Conservation (phyloP, 2,797 vertebrate genomes). For the Aulostomus chinensis region DNA sequence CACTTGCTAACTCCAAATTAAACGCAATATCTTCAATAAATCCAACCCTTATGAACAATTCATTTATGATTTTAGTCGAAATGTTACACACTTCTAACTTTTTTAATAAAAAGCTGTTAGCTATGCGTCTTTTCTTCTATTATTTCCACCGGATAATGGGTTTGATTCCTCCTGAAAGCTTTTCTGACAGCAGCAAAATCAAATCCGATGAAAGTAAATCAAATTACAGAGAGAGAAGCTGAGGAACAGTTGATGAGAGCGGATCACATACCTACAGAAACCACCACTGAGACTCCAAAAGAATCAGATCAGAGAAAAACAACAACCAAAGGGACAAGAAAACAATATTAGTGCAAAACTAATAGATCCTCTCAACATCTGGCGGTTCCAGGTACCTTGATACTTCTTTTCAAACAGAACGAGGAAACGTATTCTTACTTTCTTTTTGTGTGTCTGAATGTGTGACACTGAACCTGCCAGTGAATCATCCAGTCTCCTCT, state of each 20-base stretch:
- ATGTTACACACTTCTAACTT: too few species aligned
- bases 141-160: background rate
- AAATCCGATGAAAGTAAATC: too few species aligned
- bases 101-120: too few species aligned
- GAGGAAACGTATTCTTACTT: background rate
- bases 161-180: background rate
- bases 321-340: constrained; percentile 15
- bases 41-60: too few species aligned
- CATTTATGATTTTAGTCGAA: too few species aligned
- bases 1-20: too few species aligned
- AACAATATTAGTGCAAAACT: constrained; percentile 5
- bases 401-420: background rate
- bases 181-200: too few species aligned
- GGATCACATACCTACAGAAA: constrained; percentile 21
- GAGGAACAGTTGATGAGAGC: constrained; percentile 17
- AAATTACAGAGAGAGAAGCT: constrained; percentile 8
- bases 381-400: constrained; percentile 22
- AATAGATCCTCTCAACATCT: constrained; percentile 1
- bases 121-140: too few species aligned
- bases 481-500: constrained; percentile 57
- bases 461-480: constrained; percentile 46
- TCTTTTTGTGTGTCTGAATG: constrained; percentile 8
- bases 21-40: too few species aligned
- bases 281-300: constrained; percentile 24
- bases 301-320: too few species aligned